These are phyloP conservation scores for Ibidorhyncha struthersii DNA, from an alignment of 2,113 vertebrate species.

Conservation along the genomic window DNA sequence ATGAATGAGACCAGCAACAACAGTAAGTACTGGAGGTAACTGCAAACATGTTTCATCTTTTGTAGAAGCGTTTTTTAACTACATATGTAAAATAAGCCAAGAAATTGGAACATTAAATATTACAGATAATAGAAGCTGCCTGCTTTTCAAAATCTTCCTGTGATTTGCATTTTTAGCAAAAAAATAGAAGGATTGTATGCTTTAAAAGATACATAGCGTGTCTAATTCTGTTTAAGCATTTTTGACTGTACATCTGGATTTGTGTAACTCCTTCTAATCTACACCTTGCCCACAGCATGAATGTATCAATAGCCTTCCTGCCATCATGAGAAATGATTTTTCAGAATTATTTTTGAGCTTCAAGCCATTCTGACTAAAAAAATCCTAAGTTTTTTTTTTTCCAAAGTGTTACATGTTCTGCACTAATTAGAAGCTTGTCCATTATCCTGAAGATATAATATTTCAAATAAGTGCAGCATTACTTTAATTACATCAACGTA, in stretches of 20 bases:
- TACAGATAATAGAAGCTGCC: background rate
- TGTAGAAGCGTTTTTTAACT: background rate
- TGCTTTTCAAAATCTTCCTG: background rate
- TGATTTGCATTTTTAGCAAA: background rate
- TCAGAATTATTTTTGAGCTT: background rate
- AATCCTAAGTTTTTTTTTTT: background rate
- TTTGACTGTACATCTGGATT: background rate
- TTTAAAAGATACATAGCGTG: background rate
- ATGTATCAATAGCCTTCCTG: background rate
- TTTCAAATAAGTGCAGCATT: background rate
- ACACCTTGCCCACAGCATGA: background rate
- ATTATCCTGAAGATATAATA: background rate
- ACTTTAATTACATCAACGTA: background rate
- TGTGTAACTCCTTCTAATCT: background rate
- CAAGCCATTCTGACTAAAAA: background rate
- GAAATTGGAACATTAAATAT: background rate
- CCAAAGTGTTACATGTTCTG: background rate
- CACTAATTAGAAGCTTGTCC: background rate
- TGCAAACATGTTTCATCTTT: background rate
- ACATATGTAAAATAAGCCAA: background rate
- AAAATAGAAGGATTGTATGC: background rate
- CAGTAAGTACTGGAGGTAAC: background rate
- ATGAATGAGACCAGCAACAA: conserved; percentile 11
- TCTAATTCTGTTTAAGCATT: background rate
- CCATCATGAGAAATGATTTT: background rate